Conservation (phyloP, 2,797 vertebrate genomes). For the Ctenopoma multispine region DNA sequence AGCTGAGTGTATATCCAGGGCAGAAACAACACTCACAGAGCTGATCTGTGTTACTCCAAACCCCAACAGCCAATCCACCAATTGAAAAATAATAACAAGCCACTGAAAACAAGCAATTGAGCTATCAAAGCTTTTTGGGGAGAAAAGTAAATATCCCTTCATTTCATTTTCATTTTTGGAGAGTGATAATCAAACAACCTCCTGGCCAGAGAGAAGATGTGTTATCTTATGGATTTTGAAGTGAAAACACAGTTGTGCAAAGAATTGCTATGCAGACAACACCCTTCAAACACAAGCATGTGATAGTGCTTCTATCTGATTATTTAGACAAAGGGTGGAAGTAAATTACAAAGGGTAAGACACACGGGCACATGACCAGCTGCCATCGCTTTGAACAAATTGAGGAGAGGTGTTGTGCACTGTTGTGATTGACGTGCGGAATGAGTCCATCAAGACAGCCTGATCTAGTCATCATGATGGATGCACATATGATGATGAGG, state of each 20-base stretch:
- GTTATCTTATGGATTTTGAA: conserved; percentile 80
- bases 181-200: conserved; percentile 77
- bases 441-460: background rate
- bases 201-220: conserved; percentile 54
- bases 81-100: conserved; percentile 88
- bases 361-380: conserved; percentile 34
- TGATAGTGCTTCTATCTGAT: conserved; percentile 50
- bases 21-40: conserved; percentile 83
- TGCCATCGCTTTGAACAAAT: conserved; percentile 9
- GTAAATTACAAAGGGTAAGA: conserved; percentile 47
- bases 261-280: conserved; percentile 75
- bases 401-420: background rate
- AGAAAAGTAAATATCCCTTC: conserved; percentile 81
- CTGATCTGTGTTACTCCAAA: conserved; percentile 68
- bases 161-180: conserved; percentile 81
- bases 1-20: conserved; percentile 74
- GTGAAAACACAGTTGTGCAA: conserved; percentile 75
- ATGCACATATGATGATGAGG: background rate
- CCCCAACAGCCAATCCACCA: conserved; percentile 80
- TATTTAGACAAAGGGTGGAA: conserved; percentile 49
- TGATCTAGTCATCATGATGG: background rate
- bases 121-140: conserved; percentile 82
- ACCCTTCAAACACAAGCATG: conserved; percentile 69
- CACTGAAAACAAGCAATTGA: conserved; percentile 86
- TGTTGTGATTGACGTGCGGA: conserved; percentile 4